phyloP scores from a whole-genome alignment of 2,797 vertebrate species.

The Jordanella pulchra region DNA sequence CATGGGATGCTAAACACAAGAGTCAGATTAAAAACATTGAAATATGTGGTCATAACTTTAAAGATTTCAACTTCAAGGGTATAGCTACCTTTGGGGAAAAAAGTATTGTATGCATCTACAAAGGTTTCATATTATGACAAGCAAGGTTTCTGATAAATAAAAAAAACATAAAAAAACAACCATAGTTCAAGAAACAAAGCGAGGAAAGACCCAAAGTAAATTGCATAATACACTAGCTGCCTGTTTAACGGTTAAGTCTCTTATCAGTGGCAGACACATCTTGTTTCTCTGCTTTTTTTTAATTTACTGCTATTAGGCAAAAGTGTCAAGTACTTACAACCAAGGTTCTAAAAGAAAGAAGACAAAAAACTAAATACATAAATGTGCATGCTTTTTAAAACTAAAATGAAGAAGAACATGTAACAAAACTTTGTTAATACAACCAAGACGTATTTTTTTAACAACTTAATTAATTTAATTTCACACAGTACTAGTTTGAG shows the following conservation, averaged over 20 bases:
- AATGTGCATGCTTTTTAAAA: not conserved
- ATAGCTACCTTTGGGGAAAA: not conserved
- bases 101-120: not conserved
- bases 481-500: too few species aligned
- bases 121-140: not conserved
- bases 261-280: too few species aligned
- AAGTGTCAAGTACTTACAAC: not conserved
- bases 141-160: not conserved
- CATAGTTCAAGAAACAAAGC: too few species aligned
- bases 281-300: conserved; percentile 6
- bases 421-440: not conserved
- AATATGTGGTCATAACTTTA: not conserved
- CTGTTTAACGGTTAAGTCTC: not conserved
- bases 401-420: not conserved
- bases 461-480: not conserved
- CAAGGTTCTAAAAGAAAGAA: not conserved
- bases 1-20: not conserved
- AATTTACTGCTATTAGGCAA: not conserved
- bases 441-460: too few species aligned
- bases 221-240: not conserved
- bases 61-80: not conserved
- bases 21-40: not conserved
- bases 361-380: not conserved
- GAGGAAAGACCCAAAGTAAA: not conserved
- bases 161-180: not conserved